phyloP scores from a whole-genome alignment of 2,113 vertebrate species.

The Catagonus wagneri region DNA sequence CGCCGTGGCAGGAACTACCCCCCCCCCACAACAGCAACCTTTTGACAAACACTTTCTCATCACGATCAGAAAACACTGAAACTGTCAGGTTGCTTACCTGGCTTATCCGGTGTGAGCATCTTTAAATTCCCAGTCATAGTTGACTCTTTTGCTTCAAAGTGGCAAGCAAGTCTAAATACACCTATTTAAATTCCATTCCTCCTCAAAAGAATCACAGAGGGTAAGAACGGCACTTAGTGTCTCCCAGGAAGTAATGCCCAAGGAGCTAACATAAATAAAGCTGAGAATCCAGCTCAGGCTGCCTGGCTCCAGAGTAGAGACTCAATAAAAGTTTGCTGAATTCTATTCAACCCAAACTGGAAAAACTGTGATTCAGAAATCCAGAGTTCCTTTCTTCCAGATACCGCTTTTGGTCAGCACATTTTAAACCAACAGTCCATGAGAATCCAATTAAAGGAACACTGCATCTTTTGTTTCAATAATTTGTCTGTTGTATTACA shows the following conservation, averaged over 20 bases:
- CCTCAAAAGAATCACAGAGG: not conserved
- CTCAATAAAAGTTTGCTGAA: conserved; percentile 46
- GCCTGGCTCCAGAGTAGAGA: not conserved
- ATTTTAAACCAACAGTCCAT: conserved; percentile 73
- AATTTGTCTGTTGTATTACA: conserved; percentile 65
- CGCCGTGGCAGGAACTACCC: no score
- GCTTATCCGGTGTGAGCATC: not conserved
- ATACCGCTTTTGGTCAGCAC: conserved; percentile 57
- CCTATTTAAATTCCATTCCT: not conserved
- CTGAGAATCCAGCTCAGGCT: not conserved
- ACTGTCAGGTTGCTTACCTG: not conserved
- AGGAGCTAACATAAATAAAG: not conserved
- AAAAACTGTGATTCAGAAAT: conserved; percentile 58
- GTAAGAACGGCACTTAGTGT: not conserved
- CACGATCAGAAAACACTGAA: conserved; percentile 16
- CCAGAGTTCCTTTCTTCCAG: conserved; percentile 47
- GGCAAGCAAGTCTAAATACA: not conserved
- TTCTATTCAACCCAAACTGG: conserved; percentile 17
- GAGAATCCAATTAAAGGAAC: conserved; percentile 77
- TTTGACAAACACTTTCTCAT: not conserved
- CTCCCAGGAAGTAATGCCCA: not conserved
- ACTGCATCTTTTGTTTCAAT: conserved; percentile 75
- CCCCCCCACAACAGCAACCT: no score
- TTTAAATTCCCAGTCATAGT: not conserved
- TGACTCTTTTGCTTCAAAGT: not conserved